Base-by-base conservation (phyloP, 2,797 vertebrate species). In the Bucorvus abyssinicus region DNA sequence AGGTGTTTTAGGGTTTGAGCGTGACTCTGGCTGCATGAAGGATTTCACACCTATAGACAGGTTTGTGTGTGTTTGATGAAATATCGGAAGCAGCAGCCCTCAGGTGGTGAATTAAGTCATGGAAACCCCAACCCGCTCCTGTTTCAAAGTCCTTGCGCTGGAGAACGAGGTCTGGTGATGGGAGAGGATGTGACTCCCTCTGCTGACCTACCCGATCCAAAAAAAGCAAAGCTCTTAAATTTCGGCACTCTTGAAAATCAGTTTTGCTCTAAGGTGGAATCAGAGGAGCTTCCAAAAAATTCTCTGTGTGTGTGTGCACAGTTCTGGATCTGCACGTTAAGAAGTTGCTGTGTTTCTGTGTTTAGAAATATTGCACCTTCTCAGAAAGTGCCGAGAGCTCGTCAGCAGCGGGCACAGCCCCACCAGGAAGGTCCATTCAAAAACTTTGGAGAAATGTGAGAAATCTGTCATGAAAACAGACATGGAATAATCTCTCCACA, bases 151-250 rank as follows among this genome's bases (percentile, higher is more conserved):
- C 34, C 1, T 47, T 45, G 42, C 10, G 30, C 16, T 44, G 30
- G 14, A 42, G 61, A 29, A 20, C 9, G 63, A 23, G 16, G 30
- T 16, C 30, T 10, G 73, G 20, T 19, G 61, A 61, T 12, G 45
- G 63, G 67, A 87, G 80, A 60, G 80, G 71, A 79, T n/a, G 71
- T 0, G 12, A 85, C 93, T 94, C 95, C 93, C 93, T 95, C 95
- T 96, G 5, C 82, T 80, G 93, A 45, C 53, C 57, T 60, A 0
- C 0, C 0, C 10, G 9, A 44, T 19, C 87, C 61, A 67, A 40
- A 40, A 40, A 80, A 67, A 55, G 26, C 34, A 78, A 34, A 7
- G 13, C 14, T 40, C 9, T 69, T 65, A 16, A 52, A 38, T 53
- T 63, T 22, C 78, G 20, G 6, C 49, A n/a, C 7, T 6, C 10